Evolutionary conservation across 2,888 invertebrate species (phyloP).

Genomic region (Micropterix aruncella): DNA sequence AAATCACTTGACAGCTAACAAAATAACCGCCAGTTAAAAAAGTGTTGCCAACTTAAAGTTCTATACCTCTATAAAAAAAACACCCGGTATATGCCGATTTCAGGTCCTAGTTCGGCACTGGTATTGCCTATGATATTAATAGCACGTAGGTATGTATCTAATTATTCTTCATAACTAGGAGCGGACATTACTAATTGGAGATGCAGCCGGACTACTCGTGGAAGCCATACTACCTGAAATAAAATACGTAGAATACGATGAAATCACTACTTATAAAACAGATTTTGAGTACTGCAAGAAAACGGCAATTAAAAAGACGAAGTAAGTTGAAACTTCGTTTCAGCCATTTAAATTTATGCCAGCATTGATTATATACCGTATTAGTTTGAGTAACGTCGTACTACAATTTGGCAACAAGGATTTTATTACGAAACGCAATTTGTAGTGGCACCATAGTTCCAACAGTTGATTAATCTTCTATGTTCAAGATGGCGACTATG

Average conservation of each 20-base stretch:
- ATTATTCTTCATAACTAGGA: slow-evolving; percentile 18
- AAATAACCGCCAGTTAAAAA: no score
- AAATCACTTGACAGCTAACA: no score
- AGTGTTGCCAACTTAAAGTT: no score
- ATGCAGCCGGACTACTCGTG: slow-evolving; percentile 29
- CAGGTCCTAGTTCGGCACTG: no score
- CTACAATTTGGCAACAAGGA: no score
- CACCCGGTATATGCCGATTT: no score
- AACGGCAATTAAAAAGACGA: slow-evolving; percentile 28
- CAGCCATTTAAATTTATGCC: not conserved
- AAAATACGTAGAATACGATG: slow-evolving; percentile 18
- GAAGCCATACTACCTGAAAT: slow-evolving; percentile 26
- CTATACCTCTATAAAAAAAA: no score
- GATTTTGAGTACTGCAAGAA: slow-evolving; percentile 27
- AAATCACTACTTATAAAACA: slow-evolving; percentile 29
- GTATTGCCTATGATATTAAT: no score
- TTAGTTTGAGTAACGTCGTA: not conserved
- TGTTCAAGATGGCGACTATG: not conserved
- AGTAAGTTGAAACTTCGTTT: slow-evolving; percentile 26
- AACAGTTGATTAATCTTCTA: slow-evolving; percentile 1
- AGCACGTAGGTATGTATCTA: no score
- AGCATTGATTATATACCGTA: not conserved
- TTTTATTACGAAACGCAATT: no score
- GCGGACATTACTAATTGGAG: slow-evolving; percentile 24
- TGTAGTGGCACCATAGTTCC: not conserved